Conservation (phyloP, 2,797 vertebrate species). For the Pristis pectinata region DNA sequence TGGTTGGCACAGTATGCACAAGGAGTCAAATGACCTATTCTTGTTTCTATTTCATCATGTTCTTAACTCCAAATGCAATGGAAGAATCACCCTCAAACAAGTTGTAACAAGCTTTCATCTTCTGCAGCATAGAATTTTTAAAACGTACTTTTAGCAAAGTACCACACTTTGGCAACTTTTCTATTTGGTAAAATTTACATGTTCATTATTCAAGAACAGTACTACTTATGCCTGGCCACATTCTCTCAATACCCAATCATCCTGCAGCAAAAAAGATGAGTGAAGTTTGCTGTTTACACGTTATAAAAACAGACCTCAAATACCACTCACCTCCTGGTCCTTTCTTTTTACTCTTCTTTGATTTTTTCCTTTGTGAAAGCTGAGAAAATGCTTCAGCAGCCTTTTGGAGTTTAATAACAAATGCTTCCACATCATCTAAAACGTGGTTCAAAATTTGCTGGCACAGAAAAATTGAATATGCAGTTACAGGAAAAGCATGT, state of each 20-base stretch:
- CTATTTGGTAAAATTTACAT: neutral
- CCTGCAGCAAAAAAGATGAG: neutral
- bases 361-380: constrained; percentile 81
- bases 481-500: neutral
- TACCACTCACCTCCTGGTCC: constrained; percentile 74
- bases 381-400: constrained; percentile 82
- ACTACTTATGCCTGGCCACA: neutral
- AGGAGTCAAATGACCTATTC: too few species aligned
- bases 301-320: neutral
- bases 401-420: constrained; percentile 89
- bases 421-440: constrained; percentile 91
- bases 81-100: too few species aligned
- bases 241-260: neutral
- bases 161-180: neutral
- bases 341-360: constrained; percentile 81
- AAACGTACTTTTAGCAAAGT: neutral
- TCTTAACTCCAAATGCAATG: too few species aligned
- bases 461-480: neutral
- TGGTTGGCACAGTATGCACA: too few species aligned
- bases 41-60: too few species aligned
- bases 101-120: neutral
- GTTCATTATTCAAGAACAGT: neutral
- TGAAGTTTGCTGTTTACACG: neutral
- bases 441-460: constrained; percentile 98
- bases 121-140: neutral